These are phyloP conservation scores for Balaeniceps rex DNA, from an alignment of 2,113 vertebrate genomes.

Conservation along the genomic window DNA sequence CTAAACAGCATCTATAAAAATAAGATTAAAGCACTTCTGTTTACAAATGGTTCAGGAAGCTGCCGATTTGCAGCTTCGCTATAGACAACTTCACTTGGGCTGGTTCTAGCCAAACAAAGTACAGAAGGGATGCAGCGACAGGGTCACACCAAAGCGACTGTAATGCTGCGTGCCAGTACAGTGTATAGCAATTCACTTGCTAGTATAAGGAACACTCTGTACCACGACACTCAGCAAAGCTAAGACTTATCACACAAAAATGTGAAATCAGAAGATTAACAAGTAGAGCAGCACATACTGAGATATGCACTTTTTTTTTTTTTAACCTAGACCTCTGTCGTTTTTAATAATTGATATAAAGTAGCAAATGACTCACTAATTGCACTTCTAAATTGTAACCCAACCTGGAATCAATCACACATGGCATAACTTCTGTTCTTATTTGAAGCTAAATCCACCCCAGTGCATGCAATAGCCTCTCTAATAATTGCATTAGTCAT, in stretches of 20 bases:
- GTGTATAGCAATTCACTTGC: accelerated
- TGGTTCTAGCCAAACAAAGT: neutral
- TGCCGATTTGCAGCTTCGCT: neutral
- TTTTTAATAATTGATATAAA: conserved; percentile 54
- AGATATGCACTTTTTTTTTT: neutral
- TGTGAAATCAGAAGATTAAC: neutral
- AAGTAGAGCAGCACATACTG: neutral
- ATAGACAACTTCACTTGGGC: neutral
- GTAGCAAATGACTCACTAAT: conserved; percentile 55
- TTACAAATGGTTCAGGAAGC: neutral
- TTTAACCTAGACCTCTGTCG: conserved; percentile 37
- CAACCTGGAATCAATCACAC: conserved; percentile 53
- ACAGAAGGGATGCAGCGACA: neutral
- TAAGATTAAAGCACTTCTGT: neutral
- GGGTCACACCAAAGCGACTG: neutral
- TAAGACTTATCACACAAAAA: neutral
- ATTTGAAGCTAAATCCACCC: conserved; percentile 21
- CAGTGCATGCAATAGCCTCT: neutral
- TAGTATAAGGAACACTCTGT: neutral
- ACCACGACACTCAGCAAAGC: neutral
- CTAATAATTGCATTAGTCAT: conserved; percentile 54
- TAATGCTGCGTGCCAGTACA: accelerated
- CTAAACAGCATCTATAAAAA: neutral
- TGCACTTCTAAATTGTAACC: conserved; percentile 29
- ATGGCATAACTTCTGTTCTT: conserved; percentile 10